Conservation (phyloP, 2,888 invertebrate genomes). For the Aporophyla nigra region DNA sequence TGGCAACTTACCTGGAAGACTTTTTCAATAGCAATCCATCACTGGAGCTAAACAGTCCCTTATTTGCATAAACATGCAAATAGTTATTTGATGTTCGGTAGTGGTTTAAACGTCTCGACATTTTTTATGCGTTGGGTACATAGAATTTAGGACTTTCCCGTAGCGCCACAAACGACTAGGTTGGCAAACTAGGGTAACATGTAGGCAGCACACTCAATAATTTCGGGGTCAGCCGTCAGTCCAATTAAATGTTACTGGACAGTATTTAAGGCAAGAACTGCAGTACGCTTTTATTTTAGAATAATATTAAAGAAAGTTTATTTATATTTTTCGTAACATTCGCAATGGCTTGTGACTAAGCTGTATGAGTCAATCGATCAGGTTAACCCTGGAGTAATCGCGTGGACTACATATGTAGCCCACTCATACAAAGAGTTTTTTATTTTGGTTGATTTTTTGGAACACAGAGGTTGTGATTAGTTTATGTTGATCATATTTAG, state of each 20-base stretch:
- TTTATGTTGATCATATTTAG: too few species aligned
- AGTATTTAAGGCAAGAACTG: conserved; percentile 20
- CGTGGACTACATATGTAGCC: too few species aligned
- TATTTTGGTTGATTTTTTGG: too few species aligned
- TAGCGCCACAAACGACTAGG: neutral
- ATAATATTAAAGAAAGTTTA: neutral
- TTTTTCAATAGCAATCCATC: conserved; percentile 39
- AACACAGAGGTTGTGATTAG: too few species aligned
- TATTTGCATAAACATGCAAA: conserved; percentile 45
- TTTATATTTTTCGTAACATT: neutral
- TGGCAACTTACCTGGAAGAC: conserved; percentile 42
- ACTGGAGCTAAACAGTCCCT: conserved; percentile 2
- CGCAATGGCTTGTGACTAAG: neutral
- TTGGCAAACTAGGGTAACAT: conserved; percentile 2
- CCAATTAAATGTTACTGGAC: conserved; percentile 23
- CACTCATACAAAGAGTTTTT: too few species aligned
- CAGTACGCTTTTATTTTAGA: conserved; percentile 2
- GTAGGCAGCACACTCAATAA: neutral
- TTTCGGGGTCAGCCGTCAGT: conserved; percentile 14
- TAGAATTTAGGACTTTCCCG: conserved; percentile 14
- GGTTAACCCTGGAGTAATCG: too few species aligned
- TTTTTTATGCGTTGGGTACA: conserved; percentile 10
- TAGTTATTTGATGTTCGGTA: conserved; percentile 35
- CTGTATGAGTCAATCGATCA: neutral
- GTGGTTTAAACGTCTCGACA: conserved; percentile 7